A percentile compares a stretch with the other conserved stretches of the same genome.
Conservation (phyloP, 2,797 vertebrate species). For the Ctenopoma kingsleyae region DNA sequence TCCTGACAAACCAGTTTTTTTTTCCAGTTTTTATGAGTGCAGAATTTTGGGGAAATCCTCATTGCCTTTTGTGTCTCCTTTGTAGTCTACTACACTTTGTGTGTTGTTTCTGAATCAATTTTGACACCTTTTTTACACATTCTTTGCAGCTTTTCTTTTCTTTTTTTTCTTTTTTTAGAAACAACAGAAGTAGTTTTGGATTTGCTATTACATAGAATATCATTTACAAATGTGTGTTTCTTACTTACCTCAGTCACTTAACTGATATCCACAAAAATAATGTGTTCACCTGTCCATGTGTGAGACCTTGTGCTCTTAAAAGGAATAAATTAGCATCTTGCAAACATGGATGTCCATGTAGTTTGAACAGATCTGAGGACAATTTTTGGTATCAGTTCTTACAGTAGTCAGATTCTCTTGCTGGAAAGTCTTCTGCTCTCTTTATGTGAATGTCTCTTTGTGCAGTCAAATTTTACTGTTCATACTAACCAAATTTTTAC, state of each 20-base stretch:
- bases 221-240: conserved; percentile 36
- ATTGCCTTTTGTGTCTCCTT: not conserved
- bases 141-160: not conserved
- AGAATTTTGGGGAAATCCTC: not conserved
- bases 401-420: not conserved
- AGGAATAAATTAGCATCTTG: conserved; percentile 1
- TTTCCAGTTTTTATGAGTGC: not conserved
- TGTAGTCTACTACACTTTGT: too few species aligned
- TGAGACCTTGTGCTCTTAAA: conserved; percentile 18
- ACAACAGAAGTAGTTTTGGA: conserved; percentile 17
- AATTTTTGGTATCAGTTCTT: conserved; percentile 19
- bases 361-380: conserved; percentile 20
- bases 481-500: not conserved
- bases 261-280: conserved; percentile 29
- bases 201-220: conserved; percentile 50
- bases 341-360: conserved; percentile 2
- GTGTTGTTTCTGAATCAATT: conserved; percentile 9
- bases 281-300: conserved; percentile 20
- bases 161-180: not conserved
- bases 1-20: not conserved
- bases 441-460: not conserved
- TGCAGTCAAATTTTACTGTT: not conserved
- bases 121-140: conserved; percentile 15
- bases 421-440: not conserved
- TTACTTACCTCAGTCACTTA: conserved; percentile 18